Evolutionary conservation across 2,888 invertebrate species (phyloP), one percentile per base, ranked within the genome.

Genomic region (Ypsolopha scabrella): DNA sequence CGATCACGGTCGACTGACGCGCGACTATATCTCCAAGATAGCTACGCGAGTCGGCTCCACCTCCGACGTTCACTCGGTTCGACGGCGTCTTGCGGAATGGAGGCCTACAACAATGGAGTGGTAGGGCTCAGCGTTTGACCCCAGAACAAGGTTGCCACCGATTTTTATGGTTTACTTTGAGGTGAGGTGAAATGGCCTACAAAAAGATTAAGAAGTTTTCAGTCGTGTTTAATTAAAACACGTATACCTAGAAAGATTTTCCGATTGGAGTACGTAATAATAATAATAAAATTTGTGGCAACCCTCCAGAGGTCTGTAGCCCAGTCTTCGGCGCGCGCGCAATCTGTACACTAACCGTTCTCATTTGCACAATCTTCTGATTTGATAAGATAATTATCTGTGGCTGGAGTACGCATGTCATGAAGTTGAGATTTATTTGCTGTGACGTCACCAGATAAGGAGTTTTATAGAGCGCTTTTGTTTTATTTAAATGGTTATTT

Each of bases 21-120:
- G 83, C 9, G 82, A 77, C 79, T 81, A 81, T 80, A 78, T 75
- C 79, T 73, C 70, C 24, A 24, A 24, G 70, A 82, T 80, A 82
- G 80, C 80, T 67, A 77, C 81, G 81, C 68, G 76, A 82, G 82
- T 72, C 78, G 72, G 64, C 73, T 65, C 61, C 36, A 39, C 43
- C 64, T 72, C 68, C 67, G 24, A 81, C 83, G 83, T 85, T 83
- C 83, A 77, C 85, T 80, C 81, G 68, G 61, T 64, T 65, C 78
- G 76, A 69, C 73, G 80, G 67, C 82, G 72, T 67, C 61, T 64
- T 66, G 67, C 65, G 62, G 81, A 83, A 72, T 85, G 83, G 68
- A 35, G 70, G 72, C 64, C 74, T 75, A 71, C 66, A 78, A 77
- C 65, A 72, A 70, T 41, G 39, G 35, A 47, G 63, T 75, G 74